phyloP scores from a whole-genome alignment of 2,113 vertebrate species.

The Gopherus evgoodei region DNA sequence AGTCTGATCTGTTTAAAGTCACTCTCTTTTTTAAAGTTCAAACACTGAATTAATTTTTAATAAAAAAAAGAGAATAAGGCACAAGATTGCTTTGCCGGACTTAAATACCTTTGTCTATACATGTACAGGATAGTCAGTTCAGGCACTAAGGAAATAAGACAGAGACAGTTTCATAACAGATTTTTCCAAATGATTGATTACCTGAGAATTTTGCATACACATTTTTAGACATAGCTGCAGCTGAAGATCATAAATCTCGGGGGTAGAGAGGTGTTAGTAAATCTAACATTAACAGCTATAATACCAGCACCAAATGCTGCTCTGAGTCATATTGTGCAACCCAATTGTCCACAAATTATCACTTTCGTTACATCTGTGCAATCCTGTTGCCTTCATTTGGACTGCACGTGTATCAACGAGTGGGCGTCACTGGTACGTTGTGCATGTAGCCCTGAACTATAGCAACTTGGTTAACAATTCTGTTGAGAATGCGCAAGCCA shows the following conservation, averaged over 20 bases:
- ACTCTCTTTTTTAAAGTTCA: neutral
- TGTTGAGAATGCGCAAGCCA: neutral
- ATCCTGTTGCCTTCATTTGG: neutral
- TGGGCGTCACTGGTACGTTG: neutral
- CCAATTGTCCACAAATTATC: neutral
- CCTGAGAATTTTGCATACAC: neutral
- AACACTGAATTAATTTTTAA: neutral
- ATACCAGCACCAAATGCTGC: neutral
- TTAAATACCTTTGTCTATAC: neutral
- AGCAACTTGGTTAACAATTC: neutral
- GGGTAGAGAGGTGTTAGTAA: neutral
- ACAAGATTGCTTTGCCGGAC: neutral
- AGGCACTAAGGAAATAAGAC: accelerated
- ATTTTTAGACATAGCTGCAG: neutral
- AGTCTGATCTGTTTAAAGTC: accelerated
- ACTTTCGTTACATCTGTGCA: neutral
- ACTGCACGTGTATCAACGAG: neutral
- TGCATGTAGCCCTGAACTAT: accelerated
- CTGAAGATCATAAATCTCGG: neutral
- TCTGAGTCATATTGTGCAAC: neutral
- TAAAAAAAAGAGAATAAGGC: neutral
- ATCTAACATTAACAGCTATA: neutral
- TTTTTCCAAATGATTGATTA: accelerated
- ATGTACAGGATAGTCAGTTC: neutral
- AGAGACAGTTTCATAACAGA: neutral